A percentile compares a stretch with the other conserved stretches of the same genome.
Conservation (phyloP, 2,113 vertebrate genomes). For the Pantherophis guttatus region DNA sequence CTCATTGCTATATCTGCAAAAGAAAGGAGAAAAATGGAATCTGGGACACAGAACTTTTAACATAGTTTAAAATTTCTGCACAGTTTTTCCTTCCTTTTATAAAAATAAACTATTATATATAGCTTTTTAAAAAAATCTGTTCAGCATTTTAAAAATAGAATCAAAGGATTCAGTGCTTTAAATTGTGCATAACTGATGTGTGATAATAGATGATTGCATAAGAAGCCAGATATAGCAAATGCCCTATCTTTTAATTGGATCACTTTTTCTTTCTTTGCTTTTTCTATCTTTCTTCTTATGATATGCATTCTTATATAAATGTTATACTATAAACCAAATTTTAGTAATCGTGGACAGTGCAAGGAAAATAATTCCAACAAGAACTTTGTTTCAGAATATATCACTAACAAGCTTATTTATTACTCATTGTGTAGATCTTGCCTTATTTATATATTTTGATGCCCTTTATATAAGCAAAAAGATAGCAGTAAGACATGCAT, state of each 20-base stretch:
- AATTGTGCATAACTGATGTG: neutral
- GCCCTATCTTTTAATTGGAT: slow-evolving; percentile 37
- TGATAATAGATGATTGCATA: neutral
- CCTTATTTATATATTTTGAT: neutral
- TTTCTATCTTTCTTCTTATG: neutral
- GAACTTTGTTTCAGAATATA: neutral
- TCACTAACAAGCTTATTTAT: neutral
- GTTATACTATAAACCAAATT: slow-evolving; percentile 14
- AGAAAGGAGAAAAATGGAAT: neutral
- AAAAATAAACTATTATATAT: neutral
- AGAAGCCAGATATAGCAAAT: neutral
- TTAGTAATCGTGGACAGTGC: slow-evolving; percentile 2
- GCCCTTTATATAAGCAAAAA: neutral
- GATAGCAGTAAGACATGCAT: neutral
- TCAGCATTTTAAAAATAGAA: slow-evolving; percentile 13
- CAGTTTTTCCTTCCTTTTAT: neutral
- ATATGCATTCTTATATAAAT: neutral
- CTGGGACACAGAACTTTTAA: neutral
- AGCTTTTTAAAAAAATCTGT: neutral
- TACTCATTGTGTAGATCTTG: neutral
- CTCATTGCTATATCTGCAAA: neutral
- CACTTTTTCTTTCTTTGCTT: slow-evolving; percentile 25
- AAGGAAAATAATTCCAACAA: neutral
- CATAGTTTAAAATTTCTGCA: neutral
- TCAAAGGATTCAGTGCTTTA: neutral